phyloP scores from a whole-genome alignment of 2,888 invertebrate species.

The Eupithecia vulgata region DNA sequence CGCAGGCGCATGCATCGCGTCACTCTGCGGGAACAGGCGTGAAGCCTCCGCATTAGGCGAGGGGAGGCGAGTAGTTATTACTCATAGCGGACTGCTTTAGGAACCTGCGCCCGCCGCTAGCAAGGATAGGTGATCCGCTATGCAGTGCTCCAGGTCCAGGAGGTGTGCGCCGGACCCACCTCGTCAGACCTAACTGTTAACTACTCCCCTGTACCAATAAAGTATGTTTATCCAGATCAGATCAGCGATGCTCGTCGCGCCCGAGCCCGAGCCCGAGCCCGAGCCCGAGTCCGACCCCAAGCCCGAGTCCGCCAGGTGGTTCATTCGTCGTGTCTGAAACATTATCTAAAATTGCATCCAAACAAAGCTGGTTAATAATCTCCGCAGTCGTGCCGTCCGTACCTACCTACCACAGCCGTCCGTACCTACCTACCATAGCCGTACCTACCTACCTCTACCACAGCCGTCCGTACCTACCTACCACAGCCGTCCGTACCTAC shows the following conservation, averaged over 20 bases:
- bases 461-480: conserved; percentile 26
- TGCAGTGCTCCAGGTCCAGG: not conserved
- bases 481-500: conserved; percentile 15
- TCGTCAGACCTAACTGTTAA: conserved; percentile 18
- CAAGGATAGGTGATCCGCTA: not conserved
- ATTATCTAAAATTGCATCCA: conserved; percentile 41
- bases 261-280: not conserved
- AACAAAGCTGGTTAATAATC: conserved; percentile 32
- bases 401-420: not conserved
- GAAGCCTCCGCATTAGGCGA: conserved; percentile 12
- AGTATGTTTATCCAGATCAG: conserved; percentile 21
- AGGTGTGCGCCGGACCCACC: not conserved
- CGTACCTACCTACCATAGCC: too few species aligned
- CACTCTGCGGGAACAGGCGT: conserved; percentile 12
- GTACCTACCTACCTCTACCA: not conserved
- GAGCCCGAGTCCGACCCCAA: not conserved
- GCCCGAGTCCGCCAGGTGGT: conserved; percentile 21
- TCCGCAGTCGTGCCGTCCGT: conserved; percentile 26
- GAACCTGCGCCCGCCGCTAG: not conserved
- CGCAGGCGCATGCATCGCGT: conserved; percentile 4
- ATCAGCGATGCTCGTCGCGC: not conserved
- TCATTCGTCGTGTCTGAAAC: conserved; percentile 29
- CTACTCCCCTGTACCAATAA: conserved; percentile 19
- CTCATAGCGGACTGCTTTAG: not conserved
- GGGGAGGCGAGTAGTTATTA: conserved; percentile 1